Conservation (phyloP, 2,797 vertebrate species). For the Pseudochromis fuscus region DNA sequence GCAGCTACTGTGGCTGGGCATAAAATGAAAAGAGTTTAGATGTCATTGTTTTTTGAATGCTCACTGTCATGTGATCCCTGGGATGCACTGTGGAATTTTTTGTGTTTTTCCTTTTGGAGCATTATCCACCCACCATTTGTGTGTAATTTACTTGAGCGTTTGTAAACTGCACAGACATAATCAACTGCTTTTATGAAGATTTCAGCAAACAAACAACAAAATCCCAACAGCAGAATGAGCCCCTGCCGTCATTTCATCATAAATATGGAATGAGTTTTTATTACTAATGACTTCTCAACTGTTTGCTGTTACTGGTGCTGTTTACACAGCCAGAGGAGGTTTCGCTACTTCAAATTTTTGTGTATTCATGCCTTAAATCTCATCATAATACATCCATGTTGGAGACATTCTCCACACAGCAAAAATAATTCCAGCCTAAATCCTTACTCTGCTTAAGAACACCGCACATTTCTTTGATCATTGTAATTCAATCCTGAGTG, state of each 20-base stretch:
- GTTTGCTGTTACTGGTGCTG: slow-evolving; percentile 16
- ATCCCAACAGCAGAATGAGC: slow-evolving; percentile 4
- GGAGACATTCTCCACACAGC: slow-evolving; percentile 9
- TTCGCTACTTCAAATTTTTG: slow-evolving; percentile 31
- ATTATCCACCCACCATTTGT: background rate
- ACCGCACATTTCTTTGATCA: slow-evolving; percentile 40
- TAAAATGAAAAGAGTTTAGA: slow-evolving; percentile 18
- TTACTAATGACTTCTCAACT: slow-evolving; percentile 34
- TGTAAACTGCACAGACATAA: slow-evolving; percentile 28
- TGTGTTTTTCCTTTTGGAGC: background rate
- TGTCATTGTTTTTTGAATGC: slow-evolving; percentile 18
- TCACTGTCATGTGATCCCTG: slow-evolving; percentile 1
- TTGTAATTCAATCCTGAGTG: slow-evolving; percentile 32
- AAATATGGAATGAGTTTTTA: slow-evolving; percentile 39
- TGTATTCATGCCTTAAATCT: slow-evolving; percentile 43
- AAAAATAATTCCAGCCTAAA: slow-evolving; percentile 31
- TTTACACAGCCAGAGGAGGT: slow-evolving; percentile 38
- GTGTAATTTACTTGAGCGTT: slow-evolving; percentile 34
- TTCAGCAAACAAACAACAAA: slow-evolving; percentile 9
- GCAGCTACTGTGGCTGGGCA: slow-evolving; percentile 9
- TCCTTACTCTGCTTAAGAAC: slow-evolving; percentile 27
- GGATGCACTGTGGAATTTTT: background rate
- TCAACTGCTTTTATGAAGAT: slow-evolving; percentile 20
- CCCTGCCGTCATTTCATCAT: slow-evolving; percentile 18
- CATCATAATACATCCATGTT: slow-evolving; percentile 30